Base-by-base conservation (phyloP, 30 jellyfish, hydroid and myxozoan species). In the Aurelia aurita complex sp. Pacific region DNA sequence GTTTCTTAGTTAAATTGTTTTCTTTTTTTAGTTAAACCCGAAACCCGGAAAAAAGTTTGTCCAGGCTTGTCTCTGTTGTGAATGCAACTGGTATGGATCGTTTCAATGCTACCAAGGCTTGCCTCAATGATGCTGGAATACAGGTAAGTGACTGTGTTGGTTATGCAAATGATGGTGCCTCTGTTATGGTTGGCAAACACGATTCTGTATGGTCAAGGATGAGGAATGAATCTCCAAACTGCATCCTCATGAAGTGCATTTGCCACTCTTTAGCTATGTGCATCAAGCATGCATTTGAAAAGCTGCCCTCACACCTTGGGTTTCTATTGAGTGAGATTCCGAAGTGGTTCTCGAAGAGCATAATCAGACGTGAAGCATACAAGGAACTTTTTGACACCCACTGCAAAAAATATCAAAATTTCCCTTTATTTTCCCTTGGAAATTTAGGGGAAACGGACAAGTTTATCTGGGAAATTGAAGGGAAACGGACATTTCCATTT, bases 161-260 rank as follows among this genome's bases (percentile, higher is more conserved):
- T 11, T 68, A 7, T 82, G 85, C 91, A 29, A 67, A 77, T 43
- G 92, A 79, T 72, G 80, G 96, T 42, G 92, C 87, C 18, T 54
- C 91, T 51, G 88, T 61, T 55, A 85, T 78, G 88, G 71, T 79
- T 35, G 96, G 93, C 43, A 62, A 77, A 51, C 46, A 87, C 12
- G 74, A 77, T 43, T 87, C 94, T 34, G 88, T 87, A 32, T 87
- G 96, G 93, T 42, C 92, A 14, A 51, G 92, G 29, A 70, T 87
- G 54, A 78, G 60, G 69, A 52, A 17, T 38, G 81, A 34, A 34
- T 69, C 96, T n/a, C 96, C 93, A 29, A 52, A 77, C 46, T 87
- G 96, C 82, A 72, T 87, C 71, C 81, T 54, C 64, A 64, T 77
- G 82, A 87, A 87, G 92, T 87, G 96, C 87, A 79, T 87, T 57